Conservation (phyloP, 1,140 invertebrate species). For the Drosophila repletoides region DNA sequence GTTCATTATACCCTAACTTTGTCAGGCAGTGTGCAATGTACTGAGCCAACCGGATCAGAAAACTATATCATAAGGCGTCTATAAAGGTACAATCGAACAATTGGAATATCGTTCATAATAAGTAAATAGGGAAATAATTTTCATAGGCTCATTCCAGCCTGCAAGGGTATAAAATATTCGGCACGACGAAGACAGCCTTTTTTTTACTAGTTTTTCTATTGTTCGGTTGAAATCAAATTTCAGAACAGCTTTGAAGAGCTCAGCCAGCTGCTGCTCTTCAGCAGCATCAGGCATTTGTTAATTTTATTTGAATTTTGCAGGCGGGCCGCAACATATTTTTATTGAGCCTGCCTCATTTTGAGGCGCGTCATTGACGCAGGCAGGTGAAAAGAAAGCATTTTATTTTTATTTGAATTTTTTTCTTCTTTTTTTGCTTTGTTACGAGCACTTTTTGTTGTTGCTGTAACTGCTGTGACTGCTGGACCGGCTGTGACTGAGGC, state of each 20-base stretch:
- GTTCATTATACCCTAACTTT: too few relatives aligned
- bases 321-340: conserved; percentile 29
- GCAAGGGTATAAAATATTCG: too few relatives aligned
- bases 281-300: conserved; percentile 31
- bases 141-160: too few relatives aligned
- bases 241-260: conserved; percentile 9
- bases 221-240: conserved; percentile 38
- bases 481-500: conserved; percentile 29
- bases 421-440: background rate
- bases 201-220: too few relatives aligned
- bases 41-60: too few relatives aligned
- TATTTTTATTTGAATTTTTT: conserved; percentile 63
- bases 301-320: conserved; percentile 45
- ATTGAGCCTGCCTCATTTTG: conserved; percentile 24
- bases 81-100: too few relatives aligned
- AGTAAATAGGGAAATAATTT: too few relatives aligned
- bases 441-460: background rate
- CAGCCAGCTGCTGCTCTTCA: conserved; percentile 11
- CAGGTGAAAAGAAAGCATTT: conserved; percentile 63
- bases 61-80: too few relatives aligned
- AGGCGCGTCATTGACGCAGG: conserved; percentile 38
- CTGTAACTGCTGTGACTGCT: conserved; percentile 13
- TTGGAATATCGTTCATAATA: too few relatives aligned
- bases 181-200: too few relatives aligned
- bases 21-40: too few relatives aligned